A percentile compares a stretch with the other conserved stretches of the same genome.
Conservation (phyloP, 2,113 vertebrate genomes). For the Alexandromys fortis region DNA sequence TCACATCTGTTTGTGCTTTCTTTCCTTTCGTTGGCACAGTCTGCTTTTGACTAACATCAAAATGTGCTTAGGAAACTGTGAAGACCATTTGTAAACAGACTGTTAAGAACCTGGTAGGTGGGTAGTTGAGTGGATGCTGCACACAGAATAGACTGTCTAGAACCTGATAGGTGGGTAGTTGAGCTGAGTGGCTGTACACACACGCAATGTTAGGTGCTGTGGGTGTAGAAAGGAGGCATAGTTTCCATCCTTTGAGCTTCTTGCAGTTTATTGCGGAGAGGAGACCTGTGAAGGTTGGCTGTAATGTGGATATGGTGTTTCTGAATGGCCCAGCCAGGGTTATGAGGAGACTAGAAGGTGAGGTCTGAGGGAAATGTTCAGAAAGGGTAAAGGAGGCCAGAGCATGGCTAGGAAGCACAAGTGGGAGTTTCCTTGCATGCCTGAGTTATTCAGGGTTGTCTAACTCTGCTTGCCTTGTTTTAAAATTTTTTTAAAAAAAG, state of each 20-base stretch:
- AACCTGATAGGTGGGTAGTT: not conserved
- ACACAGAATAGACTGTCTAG: not conserved
- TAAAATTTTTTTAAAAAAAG: not conserved
- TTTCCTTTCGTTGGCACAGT: not conserved
- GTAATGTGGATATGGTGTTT: not conserved
- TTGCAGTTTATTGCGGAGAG: not conserved
- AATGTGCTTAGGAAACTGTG: constrained; percentile 1
- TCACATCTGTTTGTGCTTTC: not conserved
- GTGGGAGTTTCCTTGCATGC: not conserved
- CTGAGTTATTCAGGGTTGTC: not conserved
- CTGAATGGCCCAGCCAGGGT: not conserved
- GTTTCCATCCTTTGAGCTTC: not conserved
- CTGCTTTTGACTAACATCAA: not conserved
- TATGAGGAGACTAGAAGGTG: not conserved
- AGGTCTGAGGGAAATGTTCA: not conserved
- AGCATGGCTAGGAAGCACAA: not conserved
- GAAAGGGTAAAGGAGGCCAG: not conserved
- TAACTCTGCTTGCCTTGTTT: not conserved
- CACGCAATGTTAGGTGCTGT: not conserved
- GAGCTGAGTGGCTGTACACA: no score
- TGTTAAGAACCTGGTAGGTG: no score
- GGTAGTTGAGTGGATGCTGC: no score
- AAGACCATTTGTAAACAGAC: not conserved
- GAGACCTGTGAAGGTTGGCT: not conserved
- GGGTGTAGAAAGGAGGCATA: not conserved